These are phyloP conservation scores for Chionis minor DNA, from an alignment of 2,113 vertebrate genomes.

Conservation along the genomic window DNA sequence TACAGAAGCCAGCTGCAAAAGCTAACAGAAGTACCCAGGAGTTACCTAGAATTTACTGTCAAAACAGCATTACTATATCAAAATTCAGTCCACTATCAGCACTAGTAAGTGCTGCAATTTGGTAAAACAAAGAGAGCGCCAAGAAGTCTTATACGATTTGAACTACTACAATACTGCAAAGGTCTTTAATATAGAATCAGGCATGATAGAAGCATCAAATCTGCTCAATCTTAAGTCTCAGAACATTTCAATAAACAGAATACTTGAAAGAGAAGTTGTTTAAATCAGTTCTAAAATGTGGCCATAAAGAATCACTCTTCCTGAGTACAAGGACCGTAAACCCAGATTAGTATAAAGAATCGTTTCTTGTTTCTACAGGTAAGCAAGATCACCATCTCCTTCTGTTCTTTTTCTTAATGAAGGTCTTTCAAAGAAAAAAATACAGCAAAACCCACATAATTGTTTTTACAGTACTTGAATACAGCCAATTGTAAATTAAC, in stretches of 20 bases:
- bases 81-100: not conserved
- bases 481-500: not conserved
- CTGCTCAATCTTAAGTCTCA: not conserved
- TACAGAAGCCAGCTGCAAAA: not conserved
- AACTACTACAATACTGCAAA: not conserved
- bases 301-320: not conserved
- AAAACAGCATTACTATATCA: not conserved
- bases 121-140: not conserved
- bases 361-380: not conserved
- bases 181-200: not conserved
- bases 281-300: not conserved
- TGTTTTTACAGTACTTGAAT: not conserved
- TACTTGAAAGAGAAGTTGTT: not conserved
- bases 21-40: not conserved
- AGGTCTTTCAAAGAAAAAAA: not conserved
- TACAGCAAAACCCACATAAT: not conserved
- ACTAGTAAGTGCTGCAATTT: not conserved
- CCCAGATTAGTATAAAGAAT: not conserved
- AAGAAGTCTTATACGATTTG: not conserved
- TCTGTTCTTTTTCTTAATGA: not conserved
- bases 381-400: not conserved
- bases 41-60: not conserved
- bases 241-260: not conserved
- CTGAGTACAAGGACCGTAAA: not conserved
- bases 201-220: not conserved